Conservation (phyloP, 2,888 invertebrate species). For the Lydus trimaculatus region DNA sequence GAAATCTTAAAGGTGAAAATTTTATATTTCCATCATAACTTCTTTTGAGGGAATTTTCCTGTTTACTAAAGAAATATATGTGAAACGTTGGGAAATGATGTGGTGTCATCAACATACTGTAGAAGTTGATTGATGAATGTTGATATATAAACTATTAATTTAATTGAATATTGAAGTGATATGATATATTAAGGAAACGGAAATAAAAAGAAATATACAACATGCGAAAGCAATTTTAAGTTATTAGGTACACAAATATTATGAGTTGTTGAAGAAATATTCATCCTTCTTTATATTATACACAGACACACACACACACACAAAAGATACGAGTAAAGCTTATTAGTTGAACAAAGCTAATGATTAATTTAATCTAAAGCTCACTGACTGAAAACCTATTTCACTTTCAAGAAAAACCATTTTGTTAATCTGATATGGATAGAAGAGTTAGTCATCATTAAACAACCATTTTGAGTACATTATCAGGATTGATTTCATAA, state of each 20-base stretch:
- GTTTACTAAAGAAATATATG: not conserved
- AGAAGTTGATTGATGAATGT: not conserved
- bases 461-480: constrained; percentile 24
- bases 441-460: constrained; percentile 29
- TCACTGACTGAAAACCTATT: constrained; percentile 19
- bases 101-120: not conserved
- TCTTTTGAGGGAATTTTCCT: not conserved
- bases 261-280: no score
- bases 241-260: no score
- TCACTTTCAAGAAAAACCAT: constrained; percentile 16
- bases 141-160: not conserved
- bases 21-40: no score
- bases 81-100: not conserved
- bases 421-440: constrained; percentile 21
- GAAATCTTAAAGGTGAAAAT: no score
- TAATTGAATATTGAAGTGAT: constrained; percentile 2
- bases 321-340: not conserved
- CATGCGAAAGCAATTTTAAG: no score
- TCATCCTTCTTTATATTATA: no score
- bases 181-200: not conserved
- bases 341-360: not conserved
- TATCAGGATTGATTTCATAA: not conserved
- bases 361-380: not conserved
- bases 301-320: not conserved
- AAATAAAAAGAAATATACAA: no score